phyloP scores from a whole-genome alignment of 2,797 vertebrate genomes.

The Holocentrus rufus region DNA sequence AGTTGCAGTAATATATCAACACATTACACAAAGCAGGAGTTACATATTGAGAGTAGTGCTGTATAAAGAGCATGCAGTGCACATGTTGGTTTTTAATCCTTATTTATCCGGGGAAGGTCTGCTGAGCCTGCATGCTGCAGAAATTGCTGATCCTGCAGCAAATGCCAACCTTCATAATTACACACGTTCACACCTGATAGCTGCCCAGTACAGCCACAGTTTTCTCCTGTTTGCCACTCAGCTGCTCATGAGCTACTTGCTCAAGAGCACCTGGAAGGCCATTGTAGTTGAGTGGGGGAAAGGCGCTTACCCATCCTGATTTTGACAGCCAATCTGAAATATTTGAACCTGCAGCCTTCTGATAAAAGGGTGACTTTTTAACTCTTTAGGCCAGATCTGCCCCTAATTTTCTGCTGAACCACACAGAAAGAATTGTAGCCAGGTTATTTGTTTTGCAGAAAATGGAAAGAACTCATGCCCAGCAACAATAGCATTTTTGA shows the following conservation, averaged over 20 bases:
- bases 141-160: constrained; percentile 42
- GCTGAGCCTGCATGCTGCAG: constrained; percentile 33
- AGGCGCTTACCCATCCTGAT: no score
- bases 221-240: neutral
- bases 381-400: no score
- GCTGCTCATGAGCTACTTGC: neutral
- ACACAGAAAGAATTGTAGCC: no score
- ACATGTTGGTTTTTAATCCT: constrained; percentile 27
- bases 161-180: constrained; percentile 18
- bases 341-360: no score
- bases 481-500: no score
- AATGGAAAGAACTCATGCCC: no score
- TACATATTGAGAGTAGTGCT: neutral
- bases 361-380: no score
- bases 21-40: constrained; percentile 12
- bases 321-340: no score
- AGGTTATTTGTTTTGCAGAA: no score
- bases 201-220: neutral
- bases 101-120: constrained; percentile 32
- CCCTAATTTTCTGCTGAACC: no score
- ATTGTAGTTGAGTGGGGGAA: no score
- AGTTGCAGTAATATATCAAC: constrained; percentile 19
- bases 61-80: neutral
- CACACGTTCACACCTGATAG: neutral
- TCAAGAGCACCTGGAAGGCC: no score